phyloP scores from a whole-genome alignment of 2,113 vertebrate species.

The Camarhynchus parvulus region DNA sequence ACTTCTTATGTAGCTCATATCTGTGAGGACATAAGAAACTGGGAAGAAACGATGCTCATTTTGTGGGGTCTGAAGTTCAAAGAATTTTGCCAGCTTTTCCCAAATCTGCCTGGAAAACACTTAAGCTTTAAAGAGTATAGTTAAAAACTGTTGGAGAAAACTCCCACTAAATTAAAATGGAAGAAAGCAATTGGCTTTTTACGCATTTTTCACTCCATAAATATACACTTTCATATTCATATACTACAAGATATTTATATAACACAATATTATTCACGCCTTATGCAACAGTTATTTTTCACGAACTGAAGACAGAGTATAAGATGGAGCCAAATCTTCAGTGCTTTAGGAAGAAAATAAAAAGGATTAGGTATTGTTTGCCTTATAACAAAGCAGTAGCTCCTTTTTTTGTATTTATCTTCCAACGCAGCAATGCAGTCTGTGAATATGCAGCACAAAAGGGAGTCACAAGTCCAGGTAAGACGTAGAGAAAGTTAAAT shows the following conservation, averaged over 20 bases:
- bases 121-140: background rate
- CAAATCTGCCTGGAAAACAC: background rate
- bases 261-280: background rate
- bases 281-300: slow-evolving; percentile 37
- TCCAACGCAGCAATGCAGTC: background rate
- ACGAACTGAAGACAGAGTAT: background rate
- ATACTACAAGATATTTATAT: slow-evolving; percentile 30
- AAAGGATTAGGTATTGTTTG: background rate
- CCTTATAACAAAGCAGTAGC: background rate
- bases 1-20: background rate
- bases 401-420: background rate
- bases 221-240: background rate
- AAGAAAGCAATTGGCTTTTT: slow-evolving; percentile 7
- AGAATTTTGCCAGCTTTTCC: background rate
- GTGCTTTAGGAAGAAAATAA: background rate
- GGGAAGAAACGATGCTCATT: background rate
- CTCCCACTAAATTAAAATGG: background rate
- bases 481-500: background rate
- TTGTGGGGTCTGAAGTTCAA: background rate
- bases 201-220: background rate
- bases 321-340: background rate
- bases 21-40: background rate
- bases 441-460: background rate
- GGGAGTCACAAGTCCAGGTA: background rate
- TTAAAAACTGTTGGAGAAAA: slow-evolving; percentile 1